Conservation (phyloP, 64 coral and sea anemone species). For the Porites australiensis region DNA sequence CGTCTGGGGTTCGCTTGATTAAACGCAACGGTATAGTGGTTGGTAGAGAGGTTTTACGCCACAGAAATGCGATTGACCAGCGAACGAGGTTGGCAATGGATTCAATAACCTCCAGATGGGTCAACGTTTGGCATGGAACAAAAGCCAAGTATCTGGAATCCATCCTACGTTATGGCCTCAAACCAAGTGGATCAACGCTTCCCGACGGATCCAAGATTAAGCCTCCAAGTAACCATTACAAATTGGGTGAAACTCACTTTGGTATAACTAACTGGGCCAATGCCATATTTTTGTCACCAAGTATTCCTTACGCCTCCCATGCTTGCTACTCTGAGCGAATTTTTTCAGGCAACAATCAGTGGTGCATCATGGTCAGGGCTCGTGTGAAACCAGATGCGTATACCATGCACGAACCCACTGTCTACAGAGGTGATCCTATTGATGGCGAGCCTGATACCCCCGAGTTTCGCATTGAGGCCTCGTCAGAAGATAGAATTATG, state of each 20-base stretch:
- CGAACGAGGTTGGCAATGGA: neutral
- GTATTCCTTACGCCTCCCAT: slow-evolving; percentile 48
- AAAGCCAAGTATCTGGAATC: slow-evolving; percentile 22
- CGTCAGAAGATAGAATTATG: neutral
- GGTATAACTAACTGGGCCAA: slow-evolving; percentile 54
- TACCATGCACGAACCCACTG: slow-evolving; percentile 38
- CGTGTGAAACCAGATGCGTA: slow-evolving; percentile 1
- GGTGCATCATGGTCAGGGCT: slow-evolving; percentile 66
- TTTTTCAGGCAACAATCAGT: neutral
- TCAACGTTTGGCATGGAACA: slow-evolving; percentile 62
- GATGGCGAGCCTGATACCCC: slow-evolving; percentile 55
- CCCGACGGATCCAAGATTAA: neutral
- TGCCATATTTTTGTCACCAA: slow-evolving; percentile 65
- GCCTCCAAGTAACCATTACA: slow-evolving; percentile 4
- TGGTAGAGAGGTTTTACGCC: slow-evolving; percentile 51
- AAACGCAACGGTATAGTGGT: slow-evolving; percentile 1
- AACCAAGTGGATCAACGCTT: slow-evolving; percentile 35
- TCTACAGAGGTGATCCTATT: neutral
- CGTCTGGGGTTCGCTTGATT: neutral
- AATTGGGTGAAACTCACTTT: neutral
- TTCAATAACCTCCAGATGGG: slow-evolving; percentile 11
- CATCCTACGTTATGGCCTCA: slow-evolving; percentile 30
- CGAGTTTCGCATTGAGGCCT: slow-evolving; percentile 51
- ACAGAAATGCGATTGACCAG: neutral
- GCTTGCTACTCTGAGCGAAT: slow-evolving; percentile 36